Evolutionary conservation across 2,113 vertebrate genomes (phyloP).

Genomic region (Cyprinodon variegatus): DNA sequence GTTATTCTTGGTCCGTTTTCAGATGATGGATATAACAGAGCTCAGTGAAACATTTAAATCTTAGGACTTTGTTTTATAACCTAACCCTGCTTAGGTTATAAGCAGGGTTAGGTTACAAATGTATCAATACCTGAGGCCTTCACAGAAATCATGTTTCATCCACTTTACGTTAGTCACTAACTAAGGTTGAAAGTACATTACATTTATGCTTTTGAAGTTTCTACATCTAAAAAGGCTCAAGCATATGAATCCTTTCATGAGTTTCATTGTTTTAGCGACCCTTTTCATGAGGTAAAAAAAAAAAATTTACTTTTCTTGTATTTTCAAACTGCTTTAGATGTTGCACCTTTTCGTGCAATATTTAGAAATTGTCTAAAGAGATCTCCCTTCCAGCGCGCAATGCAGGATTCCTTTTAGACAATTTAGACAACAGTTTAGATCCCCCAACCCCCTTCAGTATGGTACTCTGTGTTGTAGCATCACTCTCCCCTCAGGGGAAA

Average conservation of each 20-base stretch:
- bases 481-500: constrained; percentile 35
- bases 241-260: too few species aligned
- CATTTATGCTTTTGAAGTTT: background rate
- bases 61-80: too few species aligned
- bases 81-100: too few species aligned
- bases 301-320: background rate
- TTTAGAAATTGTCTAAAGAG: constrained; percentile 19
- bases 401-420: constrained; percentile 17
- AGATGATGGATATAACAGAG: background rate
- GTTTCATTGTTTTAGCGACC: background rate
- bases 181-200: background rate
- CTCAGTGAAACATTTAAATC: too few species aligned
- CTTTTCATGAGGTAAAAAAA: background rate
- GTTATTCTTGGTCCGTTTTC: background rate
- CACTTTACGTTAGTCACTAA: background rate
- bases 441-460: constrained; percentile 1
- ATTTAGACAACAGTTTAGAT: constrained; percentile 32
- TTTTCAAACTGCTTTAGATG: background rate
- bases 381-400: constrained; percentile 12
- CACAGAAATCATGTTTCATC: background rate
- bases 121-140: too few species aligned
- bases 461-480: constrained; percentile 30
- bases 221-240: background rate
- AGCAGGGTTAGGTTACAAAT: too few species aligned
- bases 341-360: background rate